A percentile compares a stretch with the other conserved stretches of the same genome.
Conservation (phyloP, 2,797 vertebrate genomes). For the Xenops minutus region DNA sequence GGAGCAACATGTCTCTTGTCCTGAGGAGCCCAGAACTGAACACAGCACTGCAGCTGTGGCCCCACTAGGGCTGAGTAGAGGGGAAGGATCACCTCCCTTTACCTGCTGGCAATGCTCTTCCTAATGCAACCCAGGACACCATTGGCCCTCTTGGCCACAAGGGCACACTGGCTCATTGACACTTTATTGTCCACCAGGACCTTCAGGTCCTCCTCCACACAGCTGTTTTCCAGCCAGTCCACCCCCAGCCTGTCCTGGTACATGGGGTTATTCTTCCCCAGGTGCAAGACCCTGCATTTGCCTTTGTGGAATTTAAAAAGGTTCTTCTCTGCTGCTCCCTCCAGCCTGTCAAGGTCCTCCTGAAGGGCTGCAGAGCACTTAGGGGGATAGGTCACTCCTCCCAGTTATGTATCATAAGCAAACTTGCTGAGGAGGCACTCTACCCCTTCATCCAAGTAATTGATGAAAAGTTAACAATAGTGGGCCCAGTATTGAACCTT, state of each 20-base stretch:
- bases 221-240: neutral
- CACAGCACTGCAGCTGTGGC: neutral
- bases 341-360: neutral
- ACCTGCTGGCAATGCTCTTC: neutral
- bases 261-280: neutral
- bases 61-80: neutral
- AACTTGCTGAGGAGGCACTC: neutral
- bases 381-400: accelerated
- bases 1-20: neutral
- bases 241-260: neutral
- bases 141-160: neutral
- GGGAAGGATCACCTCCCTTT: neutral
- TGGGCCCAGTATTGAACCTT: neutral
- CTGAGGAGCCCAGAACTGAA: neutral
- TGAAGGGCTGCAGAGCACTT: neutral
- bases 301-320: neutral
- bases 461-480: neutral
- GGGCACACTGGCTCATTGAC: neutral
- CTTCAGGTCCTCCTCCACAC: neutral
- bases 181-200: neutral
- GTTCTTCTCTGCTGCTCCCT: neutral
- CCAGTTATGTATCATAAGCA: neutral
- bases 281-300: neutral
- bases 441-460: neutral
- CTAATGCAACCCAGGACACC: no score